Conservation (phyloP, 2,113 vertebrate species). For the Saguinus midas region DNA sequence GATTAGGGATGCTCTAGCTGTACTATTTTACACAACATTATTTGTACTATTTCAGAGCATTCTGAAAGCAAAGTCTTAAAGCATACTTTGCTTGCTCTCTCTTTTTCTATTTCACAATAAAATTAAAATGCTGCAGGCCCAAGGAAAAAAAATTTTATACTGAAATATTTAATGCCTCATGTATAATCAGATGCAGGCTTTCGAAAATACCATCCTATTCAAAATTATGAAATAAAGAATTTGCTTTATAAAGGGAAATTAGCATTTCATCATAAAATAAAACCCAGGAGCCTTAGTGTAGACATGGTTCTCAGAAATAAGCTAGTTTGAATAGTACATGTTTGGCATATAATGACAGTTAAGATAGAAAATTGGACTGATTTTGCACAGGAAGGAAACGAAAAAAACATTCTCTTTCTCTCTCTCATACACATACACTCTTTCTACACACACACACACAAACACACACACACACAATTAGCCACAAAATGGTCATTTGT, state of each 20-base stretch:
- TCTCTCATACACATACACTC: background rate
- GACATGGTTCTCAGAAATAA: constrained; percentile 47
- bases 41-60: background rate
- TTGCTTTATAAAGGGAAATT: constrained; percentile 40
- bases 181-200: constrained; percentile 11
- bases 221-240: constrained; percentile 50
- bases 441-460: background rate
- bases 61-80: constrained; percentile 26
- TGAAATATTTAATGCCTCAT: constrained; percentile 30
- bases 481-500: background rate
- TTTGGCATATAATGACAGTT: constrained; percentile 24
- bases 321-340: background rate
- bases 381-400: constrained; percentile 1
- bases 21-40: background rate
- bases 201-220: constrained; percentile 35
- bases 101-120: constrained; percentile 39
- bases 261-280: constrained; percentile 57
- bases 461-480: background rate
- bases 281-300: background rate
- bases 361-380: constrained; percentile 16
- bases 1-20: background rate
- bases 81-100: too few species aligned
- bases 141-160: background rate
- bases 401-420: background rate
- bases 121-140: background rate